Base-by-base conservation (phyloP, 2,888 invertebrate genomes). In the Sisyra terminalis region DNA sequence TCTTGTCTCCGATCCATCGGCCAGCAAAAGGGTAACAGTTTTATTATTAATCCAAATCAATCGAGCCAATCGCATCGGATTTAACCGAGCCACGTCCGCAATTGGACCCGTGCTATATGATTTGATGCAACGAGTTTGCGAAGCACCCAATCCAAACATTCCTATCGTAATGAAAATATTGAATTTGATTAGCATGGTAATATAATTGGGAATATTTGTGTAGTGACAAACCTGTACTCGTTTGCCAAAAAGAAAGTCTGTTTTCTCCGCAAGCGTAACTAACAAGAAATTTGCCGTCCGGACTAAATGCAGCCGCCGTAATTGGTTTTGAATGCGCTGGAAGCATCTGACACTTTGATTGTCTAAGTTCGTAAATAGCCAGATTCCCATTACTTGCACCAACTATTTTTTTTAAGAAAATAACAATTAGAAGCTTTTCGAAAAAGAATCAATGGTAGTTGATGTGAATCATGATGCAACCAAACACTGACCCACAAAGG, bases 211-310 rank as follows among this genome's bases (percentile, higher is more conserved):
- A 37, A 37, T 30, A 35, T 30, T 32, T 39, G 2, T 24, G 39
- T 35, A 37, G 32, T 36, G 10, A 52, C 64, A 61, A 52, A 79
- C 89, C 84, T 58, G 89, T 75, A 46, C 78, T 78, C 50, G 93
- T 94, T 76, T 97, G 97, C 97, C 97, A 98, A 67, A 98, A 97
- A 51, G 87, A 90, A 42, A 98, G 74, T 50, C 90, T 78, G 63
- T 94, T 93, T 62, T 98, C 98, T 7, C 76, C 70, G 51, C 88
- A 87, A 35, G 93, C 89, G 65, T 94, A 98, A 18, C 96, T 93
- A 35, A 93, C 96, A 49, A 98, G 73, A 61, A 85, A 93, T 55
- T 97, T 92, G 13, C 97, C 97, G 65, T 98, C 97, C 0, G 94
- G 93, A 49, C 93, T 93, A 69, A 98, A 96, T 30, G 92, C 83